A percentile compares a stretch with the other conserved stretches of the same genome.
phyloP scores from a whole-genome alignment of 2,797 vertebrate species.

The Myoxocephalus aenaeus region DNA sequence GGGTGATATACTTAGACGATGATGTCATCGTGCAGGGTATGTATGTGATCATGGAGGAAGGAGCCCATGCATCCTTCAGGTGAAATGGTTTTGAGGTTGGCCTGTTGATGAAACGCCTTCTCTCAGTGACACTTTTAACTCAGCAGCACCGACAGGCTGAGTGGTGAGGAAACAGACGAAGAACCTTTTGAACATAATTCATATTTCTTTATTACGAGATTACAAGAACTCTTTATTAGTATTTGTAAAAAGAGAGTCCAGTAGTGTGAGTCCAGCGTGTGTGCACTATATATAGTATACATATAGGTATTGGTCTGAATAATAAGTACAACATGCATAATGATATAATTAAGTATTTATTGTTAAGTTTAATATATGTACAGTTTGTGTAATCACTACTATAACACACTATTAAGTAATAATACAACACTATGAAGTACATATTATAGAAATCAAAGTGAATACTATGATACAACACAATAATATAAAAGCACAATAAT shows the following conservation, averaged over 20 bases:
- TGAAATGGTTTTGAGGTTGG: neutral
- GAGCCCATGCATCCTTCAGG: neutral
- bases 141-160: no score
- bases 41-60: conserved; percentile 4
- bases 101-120: neutral
- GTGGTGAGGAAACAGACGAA: neutral
- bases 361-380: neutral
- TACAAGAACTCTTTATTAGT: neutral
- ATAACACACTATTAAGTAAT: no score
- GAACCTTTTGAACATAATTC: neutral
- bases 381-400: neutral
- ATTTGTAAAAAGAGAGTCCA: neutral
- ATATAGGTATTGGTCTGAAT: neutral
- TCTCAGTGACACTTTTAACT: no score
- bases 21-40: conserved; percentile 97
- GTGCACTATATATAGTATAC: neutral
- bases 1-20: conserved; percentile 95
- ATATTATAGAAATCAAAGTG: neutral
- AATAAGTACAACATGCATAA: neutral
- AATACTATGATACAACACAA: neutral
- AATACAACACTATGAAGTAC: neutral
- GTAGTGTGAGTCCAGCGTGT: neutral
- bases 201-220: no score
- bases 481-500: neutral
- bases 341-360: neutral